Evolutionary conservation across 2,888 invertebrate genomes (phyloP), one percentile per base, ranked within the genome.

Genomic region (Spodoptera picta): DNA sequence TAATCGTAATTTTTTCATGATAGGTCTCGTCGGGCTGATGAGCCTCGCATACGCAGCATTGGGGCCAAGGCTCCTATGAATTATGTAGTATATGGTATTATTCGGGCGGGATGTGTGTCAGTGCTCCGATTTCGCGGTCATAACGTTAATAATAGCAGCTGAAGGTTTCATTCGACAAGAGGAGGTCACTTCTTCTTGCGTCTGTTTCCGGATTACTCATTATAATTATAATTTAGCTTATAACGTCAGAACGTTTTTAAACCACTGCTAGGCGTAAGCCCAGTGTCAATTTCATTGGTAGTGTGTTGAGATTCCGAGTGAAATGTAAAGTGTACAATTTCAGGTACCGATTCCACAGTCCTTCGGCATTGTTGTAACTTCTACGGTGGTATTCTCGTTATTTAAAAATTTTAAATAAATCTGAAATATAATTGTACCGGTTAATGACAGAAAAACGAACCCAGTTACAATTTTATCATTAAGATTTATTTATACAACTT

Each of bases 11-110:
- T 75, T 77, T 74, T 81, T 67, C 71, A 69, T 69, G 56, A 66
- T 68, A 57, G 73, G 72, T 67, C 73, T 79, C 73, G 67, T 75
- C 71, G 77, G 63, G 53, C 64, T 83, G 83, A 80, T 83, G 81
- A 82, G 82, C 72, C 79, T 77, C 75, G 79, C 81, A 82, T 80
- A 80, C 77, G 78, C 80, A 82, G 83, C 84, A 93, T 90, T 88
- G 90, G 86, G 94, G 93, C 92, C 93, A 93, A 94, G 94, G 93
- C 86, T 87, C 85, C 87, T 86, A 90, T 94, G 93, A 93, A 92
- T 94, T 93, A 94, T 93, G 92, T 92, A 93, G 89, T 90, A 89
- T 91, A 93, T 92, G 92, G 92, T 91, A 92, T 92, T 93, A 93
- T 93, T 93, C 91, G 87, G 91, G 86, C 86, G 86, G 89, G 85